phyloP scores from a whole-genome alignment of 37 sponge, comb jelly and placozoan genomes.

The Mnemiopsis leidyi region DNA sequence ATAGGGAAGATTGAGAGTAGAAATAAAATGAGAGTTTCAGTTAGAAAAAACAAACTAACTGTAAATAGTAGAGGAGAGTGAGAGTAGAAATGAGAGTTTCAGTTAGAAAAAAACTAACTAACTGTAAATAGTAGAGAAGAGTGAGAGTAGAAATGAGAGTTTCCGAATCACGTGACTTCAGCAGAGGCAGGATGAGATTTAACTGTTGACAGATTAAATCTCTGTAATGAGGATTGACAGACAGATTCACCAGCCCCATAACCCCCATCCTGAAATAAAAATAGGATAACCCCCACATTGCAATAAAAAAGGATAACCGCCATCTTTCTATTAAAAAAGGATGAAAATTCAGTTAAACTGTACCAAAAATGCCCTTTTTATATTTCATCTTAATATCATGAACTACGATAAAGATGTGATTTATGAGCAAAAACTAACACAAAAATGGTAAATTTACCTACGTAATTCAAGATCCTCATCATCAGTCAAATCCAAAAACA shows the following conservation, averaged over 20 bases:
- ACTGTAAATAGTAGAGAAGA: neutral
- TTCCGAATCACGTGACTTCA: neutral
- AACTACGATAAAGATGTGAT: no score
- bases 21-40: no score
- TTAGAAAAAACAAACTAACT: no score
- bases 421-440: no score
- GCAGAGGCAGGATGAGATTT: neutral
- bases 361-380: no score
- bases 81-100: neutral
- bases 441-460: constrained; percentile 21
- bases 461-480: neutral
- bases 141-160: constrained; percentile 4
- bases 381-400: no score
- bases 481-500: neutral
- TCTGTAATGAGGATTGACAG: neutral
- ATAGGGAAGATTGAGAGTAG: no score
- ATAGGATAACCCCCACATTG: no score
- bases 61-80: constrained; percentile 7
- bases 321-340: no score
- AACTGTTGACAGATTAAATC: neutral
- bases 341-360: no score
- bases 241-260: neutral
- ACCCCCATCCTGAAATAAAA: neutral
- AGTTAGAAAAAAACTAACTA: no score
- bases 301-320: no score